Conservation (phyloP, 2,888 invertebrate species). For the Acleris holmiana region DNA sequence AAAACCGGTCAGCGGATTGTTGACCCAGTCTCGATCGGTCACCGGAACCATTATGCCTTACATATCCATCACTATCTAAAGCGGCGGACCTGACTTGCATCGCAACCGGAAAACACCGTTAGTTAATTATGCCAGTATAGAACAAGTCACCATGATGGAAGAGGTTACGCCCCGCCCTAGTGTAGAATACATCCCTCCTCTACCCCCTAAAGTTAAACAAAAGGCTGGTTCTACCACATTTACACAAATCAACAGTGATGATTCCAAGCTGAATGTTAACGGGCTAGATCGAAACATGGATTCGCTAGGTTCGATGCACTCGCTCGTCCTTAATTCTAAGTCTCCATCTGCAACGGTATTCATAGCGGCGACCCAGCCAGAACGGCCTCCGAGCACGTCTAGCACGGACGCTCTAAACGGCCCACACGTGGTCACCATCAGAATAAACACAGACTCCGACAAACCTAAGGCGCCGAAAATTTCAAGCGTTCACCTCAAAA, state of each 20-base stretch:
- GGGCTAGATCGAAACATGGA: constrained; percentile 70
- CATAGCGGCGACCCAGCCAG: constrained; percentile 80
- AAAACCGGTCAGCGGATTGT: constrained; percentile 64
- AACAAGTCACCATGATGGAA: constrained; percentile 73
- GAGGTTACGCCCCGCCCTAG: constrained; percentile 76
- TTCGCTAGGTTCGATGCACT: constrained; percentile 82
- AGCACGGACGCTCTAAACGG: constrained; percentile 73
- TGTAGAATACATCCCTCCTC: constrained; percentile 81
- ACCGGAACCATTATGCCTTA: constrained; percentile 83
- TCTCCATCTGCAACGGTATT: constrained; percentile 82
- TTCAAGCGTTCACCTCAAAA: constrained; percentile 78
- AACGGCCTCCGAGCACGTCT: constrained; percentile 75
- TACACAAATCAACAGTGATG: constrained; percentile 74
- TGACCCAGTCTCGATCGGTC: constrained; percentile 71
- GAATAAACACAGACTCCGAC: constrained; percentile 86
- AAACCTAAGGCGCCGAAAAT: constrained; percentile 79
- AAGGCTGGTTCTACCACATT: constrained; percentile 72
- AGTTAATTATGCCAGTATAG: constrained; percentile 78
- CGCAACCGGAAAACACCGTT: constrained; percentile 68
- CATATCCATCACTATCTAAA: constrained; percentile 70
- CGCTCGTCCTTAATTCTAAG: constrained; percentile 83
- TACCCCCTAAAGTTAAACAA: constrained; percentile 83
- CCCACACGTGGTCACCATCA: constrained; percentile 88
- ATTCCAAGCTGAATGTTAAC: constrained; percentile 58
- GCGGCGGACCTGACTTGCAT: constrained; percentile 70